Percentiles rank a stretch among this genome's conserved stretches.
phyloP scores from a whole-genome alignment of 2,888 invertebrate species.

The Epinotia brunnichana region DNA sequence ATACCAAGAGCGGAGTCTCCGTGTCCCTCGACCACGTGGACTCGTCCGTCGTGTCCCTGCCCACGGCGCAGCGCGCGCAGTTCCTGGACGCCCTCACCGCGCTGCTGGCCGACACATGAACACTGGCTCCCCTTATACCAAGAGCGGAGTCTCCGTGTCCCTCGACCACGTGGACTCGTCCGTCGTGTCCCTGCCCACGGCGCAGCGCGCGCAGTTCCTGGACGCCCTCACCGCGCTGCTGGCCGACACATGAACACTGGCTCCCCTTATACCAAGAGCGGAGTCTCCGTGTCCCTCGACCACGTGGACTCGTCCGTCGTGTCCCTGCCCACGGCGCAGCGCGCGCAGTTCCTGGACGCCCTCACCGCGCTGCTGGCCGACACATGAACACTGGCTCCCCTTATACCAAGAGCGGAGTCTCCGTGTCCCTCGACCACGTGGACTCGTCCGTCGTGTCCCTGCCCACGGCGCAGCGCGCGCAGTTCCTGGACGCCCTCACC shows the following conservation, averaged over 20 bases:
- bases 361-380: conserved; percentile 87
- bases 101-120: conserved; percentile 76
- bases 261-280: too few relatives aligned
- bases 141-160: conserved; percentile 62
- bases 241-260: conserved; percentile 52
- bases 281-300: conserved; percentile 83
- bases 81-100: conserved; percentile 95
- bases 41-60: conserved; percentile 91
- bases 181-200: conserved; percentile 90
- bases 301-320: conserved; percentile 93
- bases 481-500: conserved; percentile 94
- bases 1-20: too few relatives aligned
- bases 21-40: conserved; percentile 91
- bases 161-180: conserved; percentile 93
- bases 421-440: too few relatives aligned
- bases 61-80: conserved; percentile 89
- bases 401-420: too few relatives aligned
- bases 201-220: conserved; percentile 92
- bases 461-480: conserved; percentile 89
- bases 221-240: conserved; percentile 92
- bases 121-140: too few relatives aligned
- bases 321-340: conserved; percentile 89
- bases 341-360: conserved; percentile 94
- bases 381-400: background rate
- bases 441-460: conserved; percentile 93